Percentiles rank a stretch among this genome's conserved stretches.
These are phyloP conservation scores for Mystacides longicornis DNA, from an alignment of 2,888 invertebrate genomes.

Conservation along the genomic window DNA sequence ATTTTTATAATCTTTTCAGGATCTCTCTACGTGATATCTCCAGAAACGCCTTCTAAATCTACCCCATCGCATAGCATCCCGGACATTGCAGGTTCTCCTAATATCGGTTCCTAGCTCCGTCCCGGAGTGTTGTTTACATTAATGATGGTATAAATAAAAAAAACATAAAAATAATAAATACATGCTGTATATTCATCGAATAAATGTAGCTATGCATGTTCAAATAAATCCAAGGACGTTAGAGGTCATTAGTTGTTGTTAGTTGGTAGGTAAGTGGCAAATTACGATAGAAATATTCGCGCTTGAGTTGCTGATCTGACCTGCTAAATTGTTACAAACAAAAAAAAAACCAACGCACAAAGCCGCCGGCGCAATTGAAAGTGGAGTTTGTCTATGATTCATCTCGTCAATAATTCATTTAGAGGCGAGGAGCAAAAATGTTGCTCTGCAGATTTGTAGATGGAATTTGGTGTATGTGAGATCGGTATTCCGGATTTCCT, in stretches of 20 bases:
- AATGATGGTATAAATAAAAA: no score
- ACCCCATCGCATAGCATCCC: no score
- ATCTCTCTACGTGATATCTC: no score
- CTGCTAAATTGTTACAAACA: neutral
- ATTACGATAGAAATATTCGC: neutral
- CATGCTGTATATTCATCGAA: no score
- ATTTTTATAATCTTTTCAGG: no score
- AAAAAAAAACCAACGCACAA: no score
- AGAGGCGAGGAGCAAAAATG: neutral
- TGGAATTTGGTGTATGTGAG: slow-evolving; percentile 15
- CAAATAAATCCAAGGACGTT: neutral
- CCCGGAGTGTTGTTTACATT: no score
- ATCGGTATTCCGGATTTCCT: slow-evolving; percentile 25
- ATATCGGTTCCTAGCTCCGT: no score
- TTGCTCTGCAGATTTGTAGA: neutral
- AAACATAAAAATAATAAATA: no score
- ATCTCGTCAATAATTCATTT: neutral
- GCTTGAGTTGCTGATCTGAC: neutral
- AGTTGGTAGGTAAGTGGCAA: no score
- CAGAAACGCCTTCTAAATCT: no score
- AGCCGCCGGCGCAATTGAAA: neutral
- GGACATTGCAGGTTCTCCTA: no score
- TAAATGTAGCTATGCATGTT: neutral
- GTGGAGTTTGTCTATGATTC: neutral
- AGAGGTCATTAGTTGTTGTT: slow-evolving; percentile 1